Evolutionary conservation across 2,113 vertebrate genomes (phyloP).

Genomic region (Okapia johnstoni): DNA sequence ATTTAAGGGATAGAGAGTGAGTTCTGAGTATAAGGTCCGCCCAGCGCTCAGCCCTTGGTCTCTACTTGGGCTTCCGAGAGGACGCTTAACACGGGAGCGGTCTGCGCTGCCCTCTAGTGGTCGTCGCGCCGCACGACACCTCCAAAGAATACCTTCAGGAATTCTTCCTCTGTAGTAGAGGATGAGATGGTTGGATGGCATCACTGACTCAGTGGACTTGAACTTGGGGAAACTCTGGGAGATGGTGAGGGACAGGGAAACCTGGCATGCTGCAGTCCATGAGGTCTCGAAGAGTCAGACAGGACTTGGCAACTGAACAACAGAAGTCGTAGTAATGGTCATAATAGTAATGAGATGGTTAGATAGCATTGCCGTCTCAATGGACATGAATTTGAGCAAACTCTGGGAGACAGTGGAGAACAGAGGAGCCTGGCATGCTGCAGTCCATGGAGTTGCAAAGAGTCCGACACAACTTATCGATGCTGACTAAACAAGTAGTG

Average conservation of each 20-base stretch:
- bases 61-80: background rate
- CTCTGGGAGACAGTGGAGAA: background rate
- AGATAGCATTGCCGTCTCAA: background rate
- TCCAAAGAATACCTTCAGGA: background rate
- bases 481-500: background rate
- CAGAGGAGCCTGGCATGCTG: background rate
- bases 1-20: background rate
- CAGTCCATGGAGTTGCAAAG: background rate
- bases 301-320: background rate
- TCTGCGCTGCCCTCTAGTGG: conserved; percentile 41
- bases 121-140: background rate
- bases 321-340: background rate
- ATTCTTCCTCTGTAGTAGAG: background rate
- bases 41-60: no score
- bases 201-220: background rate
- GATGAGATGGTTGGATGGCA: background rate
- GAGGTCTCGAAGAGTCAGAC: background rate
- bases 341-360: background rate
- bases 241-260: background rate
- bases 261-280: background rate
- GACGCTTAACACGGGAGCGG: background rate
- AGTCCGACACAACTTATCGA: background rate
- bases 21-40: rapidly evolving
- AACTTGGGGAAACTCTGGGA: background rate
- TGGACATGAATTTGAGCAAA: background rate